Base-by-base conservation (phyloP, 2,113 vertebrate species). In the Ivindomyrus marchei region DNA sequence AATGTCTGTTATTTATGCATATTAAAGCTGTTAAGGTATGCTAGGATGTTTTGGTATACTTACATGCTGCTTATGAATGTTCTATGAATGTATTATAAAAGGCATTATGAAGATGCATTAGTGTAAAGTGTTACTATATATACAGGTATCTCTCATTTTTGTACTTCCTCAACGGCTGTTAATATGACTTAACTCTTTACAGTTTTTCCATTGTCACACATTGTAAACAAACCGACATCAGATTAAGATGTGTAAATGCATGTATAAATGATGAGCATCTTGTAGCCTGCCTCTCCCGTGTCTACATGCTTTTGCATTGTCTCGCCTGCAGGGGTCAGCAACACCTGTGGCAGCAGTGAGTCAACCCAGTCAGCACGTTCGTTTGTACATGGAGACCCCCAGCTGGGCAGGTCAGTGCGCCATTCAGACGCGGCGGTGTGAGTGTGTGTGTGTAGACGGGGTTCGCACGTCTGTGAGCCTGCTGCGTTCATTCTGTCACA, bases 361-460 rank as follows among this genome's bases (percentile, higher is more conserved):
- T 90, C 90, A 90, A 85, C 77, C 90, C 89, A 90, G 89, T 90
- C 49, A n/a, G 83, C 92, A 62, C 89, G 90, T 74, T 90, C 27
- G 45, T 89, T 90, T 90, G 91, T 94, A 93, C 93, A 94, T 94
- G 93, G 94, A 94, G 93, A 94, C 91, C 91, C 92, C 93, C 90
- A 92, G 92, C 87, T 95, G 93, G 94, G 91, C 93, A 93, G 93
- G 94, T 95, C 66, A 92, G 94, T 95, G 88, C 80, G 21, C 89
- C 39, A 31, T 17, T 70, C 19, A 9, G 13, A 77, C 89, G 88
- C 39, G 3, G 90, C 86, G 45, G 49, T 86, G 85, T 88, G 70
- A 85, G 87, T 91, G 39, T 45, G 85, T 45, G 85, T 15, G 31
- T 27, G 17, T 19, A 50, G 70, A 15, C n/a, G 19, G 62, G 88